Percentiles rank a stretch among this genome's conserved stretches.
Evolutionary conservation across 1,140 invertebrate genomes (phyloP).

Genomic region (Zaprionus tsacasi): DNA sequence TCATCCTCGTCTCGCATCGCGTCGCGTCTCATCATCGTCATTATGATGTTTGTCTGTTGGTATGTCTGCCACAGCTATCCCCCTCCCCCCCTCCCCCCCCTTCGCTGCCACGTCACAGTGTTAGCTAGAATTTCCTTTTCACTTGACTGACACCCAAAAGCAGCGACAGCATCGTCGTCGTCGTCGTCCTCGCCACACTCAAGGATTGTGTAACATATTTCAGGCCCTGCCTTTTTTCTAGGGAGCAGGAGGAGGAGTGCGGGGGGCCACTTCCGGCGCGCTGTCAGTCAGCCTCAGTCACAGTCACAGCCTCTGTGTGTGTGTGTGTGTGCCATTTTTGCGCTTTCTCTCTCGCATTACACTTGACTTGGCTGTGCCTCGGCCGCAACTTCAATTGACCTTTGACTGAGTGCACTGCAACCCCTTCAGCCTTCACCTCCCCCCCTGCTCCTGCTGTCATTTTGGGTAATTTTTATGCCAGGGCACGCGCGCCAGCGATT

Average conservation of each 20-base stretch:
- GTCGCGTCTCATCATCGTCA: constrained; percentile 31
- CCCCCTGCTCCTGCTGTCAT: constrained; percentile 32
- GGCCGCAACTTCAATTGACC: constrained; percentile 80
- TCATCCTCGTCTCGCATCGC: constrained; percentile 4
- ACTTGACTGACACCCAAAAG: constrained; percentile 79
- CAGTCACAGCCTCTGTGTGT: constrained; percentile 27
- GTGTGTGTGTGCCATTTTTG: constrained; percentile 63
- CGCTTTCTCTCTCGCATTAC: constrained; percentile 72
- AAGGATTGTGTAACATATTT: constrained; percentile 81
- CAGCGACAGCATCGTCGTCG: constrained; percentile 32
- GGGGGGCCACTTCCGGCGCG: constrained; percentile 40
- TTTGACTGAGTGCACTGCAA: constrained; percentile 58
- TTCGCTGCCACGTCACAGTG: constrained; percentile 6
- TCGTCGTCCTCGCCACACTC: constrained; percentile 54
- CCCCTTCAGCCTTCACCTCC: background rate
- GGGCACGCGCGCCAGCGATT: constrained; percentile 59
- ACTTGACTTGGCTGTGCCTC: constrained; percentile 75
- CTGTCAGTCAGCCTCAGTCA: constrained; percentile 37
- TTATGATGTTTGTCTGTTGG: constrained; percentile 80
- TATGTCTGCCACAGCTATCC: constrained; percentile 62
- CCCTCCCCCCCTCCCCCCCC: background rate
- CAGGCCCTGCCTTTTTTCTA: constrained; percentile 36
- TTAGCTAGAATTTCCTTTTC: constrained; percentile 80
- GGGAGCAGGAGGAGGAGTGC: background rate
- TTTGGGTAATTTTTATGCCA: constrained; percentile 73